Percentiles rank a stretch among this genome's conserved stretches.
Evolutionary conservation across 2,888 invertebrate genomes (phyloP).

Genomic region (Protodeltote pygarga): DNA sequence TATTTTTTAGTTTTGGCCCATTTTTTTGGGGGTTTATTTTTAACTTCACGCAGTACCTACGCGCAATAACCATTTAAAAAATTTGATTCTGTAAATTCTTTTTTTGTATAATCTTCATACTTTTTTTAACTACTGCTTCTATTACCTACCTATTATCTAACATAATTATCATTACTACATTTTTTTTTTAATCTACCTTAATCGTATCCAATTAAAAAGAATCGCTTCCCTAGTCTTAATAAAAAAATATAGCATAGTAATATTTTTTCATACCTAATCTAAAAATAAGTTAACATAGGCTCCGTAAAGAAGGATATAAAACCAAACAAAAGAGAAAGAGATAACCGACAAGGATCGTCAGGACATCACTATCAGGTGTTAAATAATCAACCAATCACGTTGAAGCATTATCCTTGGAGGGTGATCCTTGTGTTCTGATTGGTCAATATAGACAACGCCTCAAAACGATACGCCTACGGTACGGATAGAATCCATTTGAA

Average conservation of each 20-base stretch:
- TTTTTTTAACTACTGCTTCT: too few species aligned
- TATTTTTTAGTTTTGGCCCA: background rate
- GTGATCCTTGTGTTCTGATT: constrained; percentile 77
- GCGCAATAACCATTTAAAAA: too few species aligned
- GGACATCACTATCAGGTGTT: constrained; percentile 70
- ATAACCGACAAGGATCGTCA: constrained; percentile 66
- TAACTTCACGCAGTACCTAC: too few species aligned
- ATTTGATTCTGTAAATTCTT: too few species aligned
- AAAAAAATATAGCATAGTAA: too few species aligned
- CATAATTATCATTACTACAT: too few species aligned
- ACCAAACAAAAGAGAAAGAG: constrained; percentile 60
- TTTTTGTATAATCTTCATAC: too few species aligned
- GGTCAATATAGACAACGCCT: constrained; percentile 79
- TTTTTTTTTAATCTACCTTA: too few species aligned
- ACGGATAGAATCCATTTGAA: constrained; percentile 77
- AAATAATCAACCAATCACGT: constrained; percentile 67
- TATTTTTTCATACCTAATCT: background rate
- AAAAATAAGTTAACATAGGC: constrained; percentile 16
- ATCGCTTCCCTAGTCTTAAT: too few species aligned
- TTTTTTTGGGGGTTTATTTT: too few species aligned
- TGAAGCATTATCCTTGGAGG: constrained; percentile 74
- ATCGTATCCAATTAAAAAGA: too few species aligned
- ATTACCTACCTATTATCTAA: too few species aligned
- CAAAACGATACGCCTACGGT: constrained; percentile 69
- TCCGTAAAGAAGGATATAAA: constrained; percentile 1